phyloP scores from a whole-genome alignment of 1,140 invertebrate species.

The Varroa destructor region DNA sequence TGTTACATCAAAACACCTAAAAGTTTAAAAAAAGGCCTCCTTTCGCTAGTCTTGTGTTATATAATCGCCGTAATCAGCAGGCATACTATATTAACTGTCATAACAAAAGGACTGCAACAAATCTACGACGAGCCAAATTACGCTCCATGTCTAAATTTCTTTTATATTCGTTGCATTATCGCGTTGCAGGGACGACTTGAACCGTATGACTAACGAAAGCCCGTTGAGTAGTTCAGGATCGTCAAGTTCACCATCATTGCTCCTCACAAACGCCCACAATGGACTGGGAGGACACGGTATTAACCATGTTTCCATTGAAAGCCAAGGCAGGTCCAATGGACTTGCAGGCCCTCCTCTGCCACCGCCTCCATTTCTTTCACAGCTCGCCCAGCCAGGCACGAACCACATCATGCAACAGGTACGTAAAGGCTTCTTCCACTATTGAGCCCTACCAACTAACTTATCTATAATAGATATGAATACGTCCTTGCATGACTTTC shows the following conservation, averaged over 20 bases:
- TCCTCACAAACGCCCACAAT: not conserved
- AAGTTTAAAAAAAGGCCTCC: no score
- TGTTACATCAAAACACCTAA: no score
- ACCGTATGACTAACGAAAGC: constrained; percentile 19
- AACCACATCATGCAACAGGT: constrained; percentile 26
- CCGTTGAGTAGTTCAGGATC: constrained; percentile 24
- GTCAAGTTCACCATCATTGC: constrained; percentile 5
- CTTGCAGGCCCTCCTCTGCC: constrained; percentile 10
- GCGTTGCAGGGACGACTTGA: constrained; percentile 11
- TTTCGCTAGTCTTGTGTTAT: no score
- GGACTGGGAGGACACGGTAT: not conserved
- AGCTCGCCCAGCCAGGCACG: constrained; percentile 9
- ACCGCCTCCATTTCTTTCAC: constrained; percentile 21
- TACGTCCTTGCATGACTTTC: no score
- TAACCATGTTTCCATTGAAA: not conserved
- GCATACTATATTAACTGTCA: no score
- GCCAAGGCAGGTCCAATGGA: not conserved
- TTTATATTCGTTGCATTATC: no score
- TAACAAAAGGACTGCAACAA: no score
- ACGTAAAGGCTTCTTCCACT: not conserved
- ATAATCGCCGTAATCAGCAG: no score
- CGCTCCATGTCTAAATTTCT: no score
- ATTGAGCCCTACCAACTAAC: no score
- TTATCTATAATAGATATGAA: no score
- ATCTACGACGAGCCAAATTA: no score